Evolutionary conservation across 1,140 invertebrate species (phyloP), one percentile per base, ranked within the genome.

Genomic region (Cataglyphis hispanica): DNA sequence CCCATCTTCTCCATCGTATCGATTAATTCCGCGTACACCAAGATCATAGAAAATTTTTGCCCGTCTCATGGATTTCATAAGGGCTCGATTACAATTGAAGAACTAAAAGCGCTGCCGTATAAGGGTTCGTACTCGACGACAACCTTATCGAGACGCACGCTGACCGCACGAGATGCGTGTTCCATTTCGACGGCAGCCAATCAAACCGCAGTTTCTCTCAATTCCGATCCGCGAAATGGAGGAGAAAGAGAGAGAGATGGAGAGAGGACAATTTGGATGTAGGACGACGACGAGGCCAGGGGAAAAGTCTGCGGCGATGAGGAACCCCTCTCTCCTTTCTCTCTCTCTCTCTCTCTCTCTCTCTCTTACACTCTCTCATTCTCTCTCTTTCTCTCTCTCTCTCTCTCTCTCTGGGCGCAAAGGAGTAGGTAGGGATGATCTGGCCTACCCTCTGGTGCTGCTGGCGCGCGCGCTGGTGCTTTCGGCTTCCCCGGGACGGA

Each of bases 361-460:
- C 31, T 22, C 43, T 43, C 16, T n/a, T n/a, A n/a, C 31, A 31
- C 64, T 13, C 31, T 13, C 61, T 10, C 58, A n/a, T 7, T 16
- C 22, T 22, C 31, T 16, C 31, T 31, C 19, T 7, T 34, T 13
- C n/a, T 16, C 78, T 11, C 37, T 19, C 27, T 16, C 66, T 58
- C 53, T 13, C 67, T 43, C 64, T 58, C 19, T 40, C 66, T 70
- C 34, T 13, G 53, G 8, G 4, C 25, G 67, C 67, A 72, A 83
- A 27, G 37, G n/a, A 11, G 53, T 50, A 50, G 75, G 78, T 74
- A 83, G 78, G 78, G 78, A 69, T 72, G 78, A 83, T 83, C 67
- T 74, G 78, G 78, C 40, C 78, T 83, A 83, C 78, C 67, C 78
- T 83, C 78, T 83, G 78, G 78, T 83, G 78, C 66, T 83, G 67